A percentile compares a stretch with the other conserved stretches of the same genome.
phyloP scores from a whole-genome alignment of 2,797 vertebrate genomes.

The Sternotherus odoratus region DNA sequence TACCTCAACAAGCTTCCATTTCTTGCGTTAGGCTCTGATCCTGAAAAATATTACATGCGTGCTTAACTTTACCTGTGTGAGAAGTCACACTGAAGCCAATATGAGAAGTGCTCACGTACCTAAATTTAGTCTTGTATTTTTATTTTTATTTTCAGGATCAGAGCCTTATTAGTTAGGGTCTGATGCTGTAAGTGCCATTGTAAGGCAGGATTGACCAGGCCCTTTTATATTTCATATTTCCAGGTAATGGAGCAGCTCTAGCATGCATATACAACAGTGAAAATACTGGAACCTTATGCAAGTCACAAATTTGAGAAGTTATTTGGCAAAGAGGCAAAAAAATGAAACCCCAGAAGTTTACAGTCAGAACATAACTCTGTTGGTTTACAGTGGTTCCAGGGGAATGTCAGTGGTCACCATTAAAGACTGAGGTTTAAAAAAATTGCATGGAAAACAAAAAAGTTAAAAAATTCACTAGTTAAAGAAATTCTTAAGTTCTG shows the following conservation, averaged over 20 bases:
- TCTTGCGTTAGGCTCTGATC: background rate
- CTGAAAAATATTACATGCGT: background rate
- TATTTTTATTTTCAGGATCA: background rate
- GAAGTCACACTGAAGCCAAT: background rate
- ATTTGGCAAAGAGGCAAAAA: background rate
- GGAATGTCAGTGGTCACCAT: no score
- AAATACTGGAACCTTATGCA: background rate
- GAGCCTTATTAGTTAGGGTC: background rate
- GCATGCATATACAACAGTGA: background rate
- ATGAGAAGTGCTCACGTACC: background rate
- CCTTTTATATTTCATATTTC: background rate
- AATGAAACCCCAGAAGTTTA: background rate
- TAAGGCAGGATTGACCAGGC: background rate
- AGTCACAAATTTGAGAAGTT: background rate
- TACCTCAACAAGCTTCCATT: background rate
- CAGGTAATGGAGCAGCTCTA: background rate
- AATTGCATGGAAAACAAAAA: background rate
- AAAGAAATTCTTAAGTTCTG: background rate
- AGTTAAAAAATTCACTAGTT: background rate
- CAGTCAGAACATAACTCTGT: no score
- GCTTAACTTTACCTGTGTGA: background rate
- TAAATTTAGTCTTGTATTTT: background rate
- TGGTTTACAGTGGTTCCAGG: background rate
- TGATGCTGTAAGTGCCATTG: background rate
- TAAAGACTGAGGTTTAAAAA: background rate